Evolutionary conservation across 2,113 vertebrate genomes (phyloP), one percentile per base, ranked within the genome.

Genomic region (Paradisaea rubra): DNA sequence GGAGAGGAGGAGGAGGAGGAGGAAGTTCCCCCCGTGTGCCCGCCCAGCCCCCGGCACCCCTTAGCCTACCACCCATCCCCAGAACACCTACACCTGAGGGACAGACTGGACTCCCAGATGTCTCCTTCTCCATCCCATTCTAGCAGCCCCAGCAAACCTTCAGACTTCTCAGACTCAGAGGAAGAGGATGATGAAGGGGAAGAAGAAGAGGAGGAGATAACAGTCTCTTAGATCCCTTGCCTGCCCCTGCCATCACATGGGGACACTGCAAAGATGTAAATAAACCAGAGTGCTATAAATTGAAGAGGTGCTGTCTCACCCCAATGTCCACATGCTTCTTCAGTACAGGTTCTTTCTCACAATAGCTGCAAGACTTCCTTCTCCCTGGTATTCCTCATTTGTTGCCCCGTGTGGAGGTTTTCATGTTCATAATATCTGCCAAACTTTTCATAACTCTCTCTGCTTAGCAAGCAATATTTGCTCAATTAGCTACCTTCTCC

Each of bases 191-290:
- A 98, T 8, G 98, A 99, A 71, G 98, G 98, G 39, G 97, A 98
- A 13, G 98, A 98, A 71, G 98, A 98, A 24, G 98, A 98, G 11
- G 98, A 99, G 92, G 99, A 99, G 92, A 99, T 99, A 96, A 99
- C 98, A 0, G 99, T 99, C 61, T 99, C 99, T 24, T 99, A 99
- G 96, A 59, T 80, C 54, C 19, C 64, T 52, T 45, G 54, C 27
- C 77, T 35, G 47, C 81, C 81, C 74, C 41, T 57, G 3, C 78
- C 54, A 16, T 45, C 63, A 70, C 71, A 57, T 2, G 96, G 91
- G 73, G 93, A 95, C 88, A 86, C 63, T 96, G 86, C 77, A 85
- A 93, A 95, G 65, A 82, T 97, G 93, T 96, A 96, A 92, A 94
- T 91, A 97, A 85, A 89, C 49, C 56, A 74, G 86, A 96, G 94